Conservation (phyloP, 2,797 vertebrate genomes). For the Petrocephalus schoutedeni region DNA sequence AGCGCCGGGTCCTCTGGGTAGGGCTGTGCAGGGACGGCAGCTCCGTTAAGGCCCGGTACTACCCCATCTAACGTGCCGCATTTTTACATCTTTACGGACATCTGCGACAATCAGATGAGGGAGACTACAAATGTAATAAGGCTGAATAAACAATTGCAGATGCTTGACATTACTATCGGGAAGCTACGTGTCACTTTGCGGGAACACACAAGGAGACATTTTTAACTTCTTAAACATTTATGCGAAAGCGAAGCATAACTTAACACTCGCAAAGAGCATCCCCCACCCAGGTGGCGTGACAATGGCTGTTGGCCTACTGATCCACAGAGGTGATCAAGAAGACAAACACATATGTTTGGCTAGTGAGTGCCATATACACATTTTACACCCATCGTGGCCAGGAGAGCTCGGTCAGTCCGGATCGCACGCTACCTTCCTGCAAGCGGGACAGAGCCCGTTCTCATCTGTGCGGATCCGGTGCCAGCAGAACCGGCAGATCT, state of each 20-base stretch:
- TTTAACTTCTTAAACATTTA: not conserved
- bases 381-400: not conserved
- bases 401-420: not conserved
- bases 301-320: not conserved
- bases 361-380: not conserved
- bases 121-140: not conserved
- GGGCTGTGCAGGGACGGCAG: slow-evolving; percentile 61
- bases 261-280: not conserved
- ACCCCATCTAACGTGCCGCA: not conserved
- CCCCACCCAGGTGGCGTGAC: not conserved
- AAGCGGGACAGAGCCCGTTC: slow-evolving; percentile 98
- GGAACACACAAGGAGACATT: not conserved
- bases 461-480: slow-evolving; percentile 99
- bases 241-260: not conserved
- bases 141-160: not conserved
- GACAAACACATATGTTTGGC: not conserved
- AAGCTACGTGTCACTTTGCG: not conserved
- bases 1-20: slow-evolving; percentile 99
- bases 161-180: not conserved
- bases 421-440: slow-evolving; percentile 81
- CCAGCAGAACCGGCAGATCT: slow-evolving; percentile 99
- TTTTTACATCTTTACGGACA: not conserved
- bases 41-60: not conserved
- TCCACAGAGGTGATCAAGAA: not conserved
- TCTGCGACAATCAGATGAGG: not conserved